Base-by-base conservation (phyloP, 2,113 vertebrate genomes). In the Mormyrus iriodes region DNA sequence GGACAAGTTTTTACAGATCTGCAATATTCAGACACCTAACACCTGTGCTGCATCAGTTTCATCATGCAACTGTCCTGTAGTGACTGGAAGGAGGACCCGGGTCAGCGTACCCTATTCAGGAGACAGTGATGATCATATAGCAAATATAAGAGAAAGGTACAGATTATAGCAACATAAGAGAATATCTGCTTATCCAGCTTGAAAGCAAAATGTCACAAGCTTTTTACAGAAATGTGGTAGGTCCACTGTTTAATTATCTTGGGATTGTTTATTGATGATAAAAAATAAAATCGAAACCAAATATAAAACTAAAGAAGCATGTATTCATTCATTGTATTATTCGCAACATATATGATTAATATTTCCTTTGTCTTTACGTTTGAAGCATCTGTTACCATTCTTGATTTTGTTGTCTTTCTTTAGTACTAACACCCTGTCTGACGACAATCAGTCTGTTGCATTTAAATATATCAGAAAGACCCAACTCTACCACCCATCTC, bases 31-130 rank as follows among this genome's bases (percentile, higher is more conserved):
- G 42, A 31, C 21, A 65, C 42, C 85, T 39, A 24, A 90, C 92
- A 92, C 89, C 91, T 93, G 91, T 84, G 91, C 51, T 46, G 69
- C 90, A 88, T 90, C 91, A 91, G 86, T 79, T 89, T 90, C 93
- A 91, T 93, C 91, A 90, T 61, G 89, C 89, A 65, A 48, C 89
- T 91, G 83, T 90, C 55, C 53, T 46, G 86, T 53, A 31, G 35
- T 61, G 65, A 88, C 84, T 79, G 90, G 69, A 42, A 49, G 86
- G 87, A 61, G 89, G 88, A 84, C 82, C 53, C 82, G 53, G 89
- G 88, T 88, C 53, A 51, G 76, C 52, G 39, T 53, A 48, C 85
- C 69, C 48, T 82, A 42, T 24, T 82, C 42, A 12, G 17, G 51
- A 84, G 24, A 84, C 49, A 42, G 44, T 61, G 48, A 46, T 84